A percentile compares a stretch with the other conserved stretches of the same genome.
Conservation (phyloP, 2,888 invertebrate species). For the Chrysina gloriosa region DNA sequence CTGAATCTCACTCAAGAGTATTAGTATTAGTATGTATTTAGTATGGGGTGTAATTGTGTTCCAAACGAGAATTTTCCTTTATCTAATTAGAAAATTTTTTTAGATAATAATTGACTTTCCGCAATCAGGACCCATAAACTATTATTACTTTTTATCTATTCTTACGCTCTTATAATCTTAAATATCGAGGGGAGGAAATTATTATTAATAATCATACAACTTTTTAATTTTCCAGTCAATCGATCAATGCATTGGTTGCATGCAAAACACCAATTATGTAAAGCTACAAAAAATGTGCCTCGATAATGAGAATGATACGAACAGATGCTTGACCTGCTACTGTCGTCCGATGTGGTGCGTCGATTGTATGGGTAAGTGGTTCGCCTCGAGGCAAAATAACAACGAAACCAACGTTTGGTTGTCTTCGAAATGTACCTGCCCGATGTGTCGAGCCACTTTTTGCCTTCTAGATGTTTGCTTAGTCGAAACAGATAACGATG, state of each 20-base stretch:
- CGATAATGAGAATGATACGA: conserved; percentile 61
- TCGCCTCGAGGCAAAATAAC: conserved; percentile 83
- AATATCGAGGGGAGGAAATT: too few relatives aligned
- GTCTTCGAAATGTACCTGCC: conserved; percentile 85
- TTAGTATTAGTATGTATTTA: too few relatives aligned
- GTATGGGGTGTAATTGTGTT: too few relatives aligned
- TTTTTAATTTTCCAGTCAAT: conserved; percentile 69
- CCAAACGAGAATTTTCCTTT: too few relatives aligned
- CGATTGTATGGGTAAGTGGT: conserved; percentile 88
- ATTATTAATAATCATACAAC: too few relatives aligned
- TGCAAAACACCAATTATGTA: conserved; percentile 80
- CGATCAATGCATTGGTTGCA: conserved; percentile 90
- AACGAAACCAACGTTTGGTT: conserved; percentile 81
- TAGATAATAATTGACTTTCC: too few relatives aligned
- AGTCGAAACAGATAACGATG: conserved; percentile 41
- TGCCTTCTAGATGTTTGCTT: conserved; percentile 86
- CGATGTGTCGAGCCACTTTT: conserved; percentile 86
- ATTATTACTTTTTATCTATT: too few relatives aligned
- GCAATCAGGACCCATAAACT: too few relatives aligned
- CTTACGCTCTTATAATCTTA: too few relatives aligned
- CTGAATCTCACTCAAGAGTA: too few relatives aligned
- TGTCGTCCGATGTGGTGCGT: conserved; percentile 93
- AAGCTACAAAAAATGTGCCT: conserved; percentile 80
- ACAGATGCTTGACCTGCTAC: conserved; percentile 71
- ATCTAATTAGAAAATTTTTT: too few relatives aligned